Percentiles rank a stretch among this genome's conserved stretches.
Evolutionary conservation across 2,113 vertebrate genomes (phyloP).

Genomic region (Embiotoca jacksoni): DNA sequence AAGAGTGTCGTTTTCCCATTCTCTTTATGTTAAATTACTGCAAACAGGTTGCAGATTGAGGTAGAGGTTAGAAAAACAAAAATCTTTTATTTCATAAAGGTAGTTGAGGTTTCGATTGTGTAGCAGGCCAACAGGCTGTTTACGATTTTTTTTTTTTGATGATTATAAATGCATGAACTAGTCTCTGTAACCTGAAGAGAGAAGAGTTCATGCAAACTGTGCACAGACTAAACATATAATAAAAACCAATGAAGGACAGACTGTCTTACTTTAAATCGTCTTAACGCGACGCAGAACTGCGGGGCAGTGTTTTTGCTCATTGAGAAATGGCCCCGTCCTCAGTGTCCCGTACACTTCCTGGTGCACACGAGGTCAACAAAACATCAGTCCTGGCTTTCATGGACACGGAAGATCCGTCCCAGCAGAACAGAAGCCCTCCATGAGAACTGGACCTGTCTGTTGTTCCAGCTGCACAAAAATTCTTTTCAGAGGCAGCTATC

Average conservation of each 20-base stretch:
- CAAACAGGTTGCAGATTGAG: too few species aligned
- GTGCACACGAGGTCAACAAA: slow-evolving; percentile 37
- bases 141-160: too few species aligned
- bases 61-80: too few species aligned
- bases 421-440: slow-evolving; percentile 68
- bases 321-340: slow-evolving; percentile 8
- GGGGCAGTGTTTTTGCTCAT: background rate
- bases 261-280: background rate
- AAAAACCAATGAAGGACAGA: background rate
- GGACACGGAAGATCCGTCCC: slow-evolving; percentile 32
- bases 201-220: too few species aligned
- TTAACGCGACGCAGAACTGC: background rate
- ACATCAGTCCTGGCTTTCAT: slow-evolving; percentile 38
- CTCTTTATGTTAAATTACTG: background rate
- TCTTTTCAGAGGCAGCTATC: slow-evolving; percentile 76
- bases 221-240: background rate
- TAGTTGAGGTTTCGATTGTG: too few species aligned
- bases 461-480: slow-evolving; percentile 79
- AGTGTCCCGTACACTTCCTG: slow-evolving; percentile 35
- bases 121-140: too few species aligned
- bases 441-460: slow-evolving; percentile 74
- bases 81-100: too few species aligned
- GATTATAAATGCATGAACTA: too few species aligned
- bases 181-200: too few species aligned
- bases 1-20: background rate